A percentile compares a stretch with the other conserved stretches of the same genome.
phyloP scores from a whole-genome alignment of 2,888 invertebrate genomes.

The Cryptophagus acutangulus region DNA sequence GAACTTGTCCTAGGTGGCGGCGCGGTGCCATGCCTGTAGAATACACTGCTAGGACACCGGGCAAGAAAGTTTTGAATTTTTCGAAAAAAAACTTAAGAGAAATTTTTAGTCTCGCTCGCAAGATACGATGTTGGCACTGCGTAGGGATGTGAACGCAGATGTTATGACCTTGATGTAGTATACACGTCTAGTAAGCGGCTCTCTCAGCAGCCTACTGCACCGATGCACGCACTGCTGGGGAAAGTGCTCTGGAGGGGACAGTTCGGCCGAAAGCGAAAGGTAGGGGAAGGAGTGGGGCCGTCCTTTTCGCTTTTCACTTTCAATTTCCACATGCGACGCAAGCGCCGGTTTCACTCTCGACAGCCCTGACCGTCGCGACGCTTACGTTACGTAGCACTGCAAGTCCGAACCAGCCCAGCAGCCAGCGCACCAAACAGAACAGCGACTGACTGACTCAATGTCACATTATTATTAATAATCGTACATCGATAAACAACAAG shows the following conservation, averaged over 20 bases:
- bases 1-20: slow-evolving; percentile 51
- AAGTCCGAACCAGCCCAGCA: no score
- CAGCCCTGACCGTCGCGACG: slow-evolving; percentile 41
- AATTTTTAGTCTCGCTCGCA: neutral
- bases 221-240: slow-evolving; percentile 54
- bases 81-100: no score
- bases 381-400: no score
- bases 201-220: slow-evolving; percentile 56
- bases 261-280: slow-evolving; percentile 62
- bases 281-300: slow-evolving; percentile 57
- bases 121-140: neutral
- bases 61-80: no score
- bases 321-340: slow-evolving; percentile 46
- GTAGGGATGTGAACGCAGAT: neutral
- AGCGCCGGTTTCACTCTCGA: slow-evolving; percentile 45
- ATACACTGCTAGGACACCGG: slow-evolving; percentile 6
- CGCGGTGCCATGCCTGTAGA: slow-evolving; percentile 30
- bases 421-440: no score
- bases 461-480: neutral
- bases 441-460: neutral
- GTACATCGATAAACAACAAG: slow-evolving; percentile 7
- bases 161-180: slow-evolving; percentile 32
- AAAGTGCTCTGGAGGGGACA: slow-evolving; percentile 33
- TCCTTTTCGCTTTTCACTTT: slow-evolving; percentile 48
- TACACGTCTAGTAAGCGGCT: slow-evolving; percentile 44